These are phyloP conservation scores for Nymphalis io DNA, from an alignment of 1,140 invertebrate species.

Conservation along the genomic window DNA sequence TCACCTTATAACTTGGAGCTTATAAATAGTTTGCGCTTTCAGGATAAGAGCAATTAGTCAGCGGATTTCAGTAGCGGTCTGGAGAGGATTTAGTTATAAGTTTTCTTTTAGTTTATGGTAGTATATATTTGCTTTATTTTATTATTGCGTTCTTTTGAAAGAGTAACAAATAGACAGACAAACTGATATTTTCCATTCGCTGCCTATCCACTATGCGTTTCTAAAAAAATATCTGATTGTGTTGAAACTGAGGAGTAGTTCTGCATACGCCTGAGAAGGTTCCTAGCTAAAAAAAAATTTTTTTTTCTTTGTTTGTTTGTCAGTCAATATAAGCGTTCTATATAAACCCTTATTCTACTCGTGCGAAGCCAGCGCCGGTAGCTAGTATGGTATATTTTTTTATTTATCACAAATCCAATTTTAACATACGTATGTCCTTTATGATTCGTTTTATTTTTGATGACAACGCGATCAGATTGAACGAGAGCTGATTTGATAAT, in stretches of 20 bases:
- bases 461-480: not conserved
- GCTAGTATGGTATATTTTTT: not conserved
- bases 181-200: no score
- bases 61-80: not conserved
- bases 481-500: slow-evolving; percentile 19
- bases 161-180: no score
- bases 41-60: slow-evolving; percentile 6
- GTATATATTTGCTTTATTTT: not conserved
- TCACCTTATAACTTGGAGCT: not conserved
- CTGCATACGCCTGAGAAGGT: no score
- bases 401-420: slow-evolving; percentile 15
- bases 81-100: not conserved
- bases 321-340: no score
- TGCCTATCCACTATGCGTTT: no score
- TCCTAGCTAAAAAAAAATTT: no score
- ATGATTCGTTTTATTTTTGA: slow-evolving; percentile 3
- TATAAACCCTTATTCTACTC: no score
- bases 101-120: not conserved
- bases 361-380: no score
- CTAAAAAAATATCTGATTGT: no score
- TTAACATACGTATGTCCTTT: slow-evolving; percentile 5
- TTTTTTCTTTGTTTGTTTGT: no score
- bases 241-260: no score
- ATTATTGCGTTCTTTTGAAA: no score
- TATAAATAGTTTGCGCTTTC: not conserved